These are phyloP conservation scores for Phalacrocorax carbo DNA, from an alignment of 2,113 vertebrate species.

Conservation along the genomic window DNA sequence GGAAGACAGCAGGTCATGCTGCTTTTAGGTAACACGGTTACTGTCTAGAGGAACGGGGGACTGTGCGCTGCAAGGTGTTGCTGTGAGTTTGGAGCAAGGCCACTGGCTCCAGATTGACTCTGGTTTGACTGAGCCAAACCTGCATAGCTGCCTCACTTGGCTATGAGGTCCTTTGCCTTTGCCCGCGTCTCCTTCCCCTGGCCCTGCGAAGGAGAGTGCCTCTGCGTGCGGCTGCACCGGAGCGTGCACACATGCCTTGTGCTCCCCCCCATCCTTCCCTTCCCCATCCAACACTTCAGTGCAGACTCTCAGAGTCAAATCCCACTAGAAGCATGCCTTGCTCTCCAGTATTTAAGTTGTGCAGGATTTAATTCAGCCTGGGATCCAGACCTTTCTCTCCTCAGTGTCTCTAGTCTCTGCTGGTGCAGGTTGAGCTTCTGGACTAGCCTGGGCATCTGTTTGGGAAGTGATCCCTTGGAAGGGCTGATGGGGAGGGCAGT, in stretches of 20 bases:
- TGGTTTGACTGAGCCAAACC: not conserved
- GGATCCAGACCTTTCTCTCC: not conserved
- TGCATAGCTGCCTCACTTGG: not conserved
- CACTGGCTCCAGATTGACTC: accelerated
- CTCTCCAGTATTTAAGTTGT: not conserved
- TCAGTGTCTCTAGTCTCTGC: not conserved
- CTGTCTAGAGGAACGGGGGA: not conserved
- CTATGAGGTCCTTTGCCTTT: not conserved
- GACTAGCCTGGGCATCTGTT: not conserved
- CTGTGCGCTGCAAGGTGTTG: not conserved
- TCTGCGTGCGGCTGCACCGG: not conserved
- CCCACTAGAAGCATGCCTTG: not conserved
- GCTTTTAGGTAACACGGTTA: not conserved
- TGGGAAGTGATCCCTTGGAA: not conserved
- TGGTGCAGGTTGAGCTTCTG: not conserved
- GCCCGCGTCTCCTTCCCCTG: not conserved
- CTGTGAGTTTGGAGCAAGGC: not conserved
- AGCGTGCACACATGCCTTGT: not conserved
- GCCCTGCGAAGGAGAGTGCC: not conserved
- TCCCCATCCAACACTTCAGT: not conserved
- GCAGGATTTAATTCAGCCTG: not conserved
- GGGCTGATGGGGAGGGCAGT: not conserved
- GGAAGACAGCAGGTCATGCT: not conserved
- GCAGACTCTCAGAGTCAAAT: not conserved
- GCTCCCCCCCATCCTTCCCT: not conserved